Evolutionary conservation across 2,113 vertebrate species (phyloP), one percentile per base, ranked within the genome.

Genomic region (Paedocypris sp.): DNA sequence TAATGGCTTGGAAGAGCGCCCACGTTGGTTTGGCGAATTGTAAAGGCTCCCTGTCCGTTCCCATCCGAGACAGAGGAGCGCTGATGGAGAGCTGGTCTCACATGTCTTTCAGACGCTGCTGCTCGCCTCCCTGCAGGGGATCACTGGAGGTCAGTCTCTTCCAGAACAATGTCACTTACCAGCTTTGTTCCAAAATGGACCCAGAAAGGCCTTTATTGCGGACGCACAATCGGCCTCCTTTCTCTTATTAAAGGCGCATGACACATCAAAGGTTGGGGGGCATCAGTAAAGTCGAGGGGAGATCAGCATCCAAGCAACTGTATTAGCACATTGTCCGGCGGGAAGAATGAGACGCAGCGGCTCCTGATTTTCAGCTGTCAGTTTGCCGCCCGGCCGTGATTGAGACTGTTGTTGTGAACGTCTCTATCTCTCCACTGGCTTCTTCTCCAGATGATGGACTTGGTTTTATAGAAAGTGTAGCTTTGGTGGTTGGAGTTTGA

Each of bases 111-210:
- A 39, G 72, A 84, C 72, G 81, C 77, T 76, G 73, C 63, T 72
- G 71, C 77, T 66, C 74, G 57, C 64, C 76, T 43, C 60, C 70
- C 70, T 80, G 74, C 71, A 80, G 69, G 62, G 81, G 81, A 83
- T 85, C 83, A 68, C 73, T 68, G 67, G 64, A 80, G 81, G 81
- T 85, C 80, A 85, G 57, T 81, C 80, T 86, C 86, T 85, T 86
- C 83, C 86, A 70, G 70, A 73, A 72, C 69, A 70, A 71, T 84
- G 81, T 83, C 85, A 82, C 83, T 84, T 77, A 71, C 70, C 75
- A 83, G 87, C 88, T 90, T 92, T 91, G 86, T 89, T 79, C 78
- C 62, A 60, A 83, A 83, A 86, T 85, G 86, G 84, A 90, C 84
- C 88, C 86, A 81, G 86, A 84, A 80, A 18, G 69, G 2, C 67